Evolutionary conservation across 2,113 vertebrate genomes (phyloP).

Genomic region (Macroglossus sobrinus): DNA sequence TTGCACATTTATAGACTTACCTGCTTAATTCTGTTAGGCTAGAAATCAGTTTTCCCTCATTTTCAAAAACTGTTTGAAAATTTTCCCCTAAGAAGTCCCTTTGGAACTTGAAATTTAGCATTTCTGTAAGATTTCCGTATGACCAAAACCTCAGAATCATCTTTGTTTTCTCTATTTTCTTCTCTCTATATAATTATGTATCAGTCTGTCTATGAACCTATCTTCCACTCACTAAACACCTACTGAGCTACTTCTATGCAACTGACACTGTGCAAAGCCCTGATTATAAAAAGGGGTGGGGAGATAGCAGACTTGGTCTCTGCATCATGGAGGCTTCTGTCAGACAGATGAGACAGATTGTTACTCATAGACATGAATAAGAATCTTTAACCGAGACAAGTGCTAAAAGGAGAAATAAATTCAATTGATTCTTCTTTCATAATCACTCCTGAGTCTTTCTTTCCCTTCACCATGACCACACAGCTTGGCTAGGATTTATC

Average conservation of each 20-base stretch:
- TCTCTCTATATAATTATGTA: neutral
- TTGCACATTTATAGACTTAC: too few species aligned
- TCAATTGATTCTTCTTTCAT: neutral
- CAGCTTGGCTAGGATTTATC: neutral
- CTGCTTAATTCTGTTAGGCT: neutral
- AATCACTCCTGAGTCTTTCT: neutral
- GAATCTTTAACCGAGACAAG: neutral
- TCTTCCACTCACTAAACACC: neutral
- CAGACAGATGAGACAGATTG: neutral
- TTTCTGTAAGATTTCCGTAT: neutral
- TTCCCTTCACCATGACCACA: neutral
- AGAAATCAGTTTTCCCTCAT: neutral
- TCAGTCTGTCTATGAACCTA: neutral
- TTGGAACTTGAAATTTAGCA: neutral
- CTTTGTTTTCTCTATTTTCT: neutral
- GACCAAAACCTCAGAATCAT: neutral
- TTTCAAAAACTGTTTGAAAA: neutral
- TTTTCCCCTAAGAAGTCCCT: neutral
- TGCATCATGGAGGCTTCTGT: neutral
- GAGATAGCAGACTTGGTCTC: fast-evolving
- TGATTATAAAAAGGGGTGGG: fast-evolving
- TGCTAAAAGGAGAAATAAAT: neutral
- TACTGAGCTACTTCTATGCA: neutral
- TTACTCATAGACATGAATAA: neutral
- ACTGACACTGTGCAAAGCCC: neutral